phyloP scores from a whole-genome alignment of 2,888 invertebrate species.

The Hirtodrosophila cameraria region DNA sequence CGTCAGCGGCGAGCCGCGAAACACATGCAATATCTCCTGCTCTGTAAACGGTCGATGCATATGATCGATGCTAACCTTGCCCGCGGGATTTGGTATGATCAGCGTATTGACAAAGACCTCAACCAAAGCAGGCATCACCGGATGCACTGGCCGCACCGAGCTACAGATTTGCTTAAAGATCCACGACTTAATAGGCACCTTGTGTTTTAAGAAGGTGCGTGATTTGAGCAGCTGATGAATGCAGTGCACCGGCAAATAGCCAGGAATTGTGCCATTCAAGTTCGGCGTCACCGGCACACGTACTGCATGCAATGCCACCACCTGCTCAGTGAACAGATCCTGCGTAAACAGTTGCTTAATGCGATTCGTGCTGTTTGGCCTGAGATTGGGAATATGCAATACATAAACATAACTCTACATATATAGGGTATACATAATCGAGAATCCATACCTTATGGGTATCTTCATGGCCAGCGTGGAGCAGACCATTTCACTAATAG shows the following conservation, averaged over 20 bases:
- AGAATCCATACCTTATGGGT: too few relatives aligned
- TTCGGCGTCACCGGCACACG: slow-evolving; percentile 97
- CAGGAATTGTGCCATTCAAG: slow-evolving; percentile 94
- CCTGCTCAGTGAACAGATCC: slow-evolving; percentile 98
- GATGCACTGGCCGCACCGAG: slow-evolving; percentile 95
- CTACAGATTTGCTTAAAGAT: slow-evolving; percentile 96
- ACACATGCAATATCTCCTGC: slow-evolving; percentile 93
- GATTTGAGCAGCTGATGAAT: slow-evolving; percentile 97
- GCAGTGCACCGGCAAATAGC: slow-evolving; percentile 97
- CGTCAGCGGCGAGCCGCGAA: slow-evolving; percentile 86
- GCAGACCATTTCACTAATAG: slow-evolving; percentile 96
- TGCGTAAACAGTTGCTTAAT: slow-evolving; percentile 97
- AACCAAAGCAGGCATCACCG: slow-evolving; percentile 95
- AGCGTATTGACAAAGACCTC: slow-evolving; percentile 98
- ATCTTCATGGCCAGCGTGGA: slow-evolving; percentile 98
- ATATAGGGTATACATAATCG: too few relatives aligned
- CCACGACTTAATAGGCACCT: slow-evolving; percentile 98
- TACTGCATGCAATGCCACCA: slow-evolving; percentile 97
- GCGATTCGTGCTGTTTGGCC: slow-evolving; percentile 93
- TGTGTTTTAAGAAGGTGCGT: slow-evolving; percentile 96
- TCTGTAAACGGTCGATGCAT: slow-evolving; percentile 96
- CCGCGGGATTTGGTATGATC: slow-evolving; percentile 86
- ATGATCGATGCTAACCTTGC: slow-evolving; percentile 87
- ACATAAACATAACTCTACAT: too few relatives aligned
- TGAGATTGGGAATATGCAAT: too few relatives aligned